Evolutionary conservation across 2,113 vertebrate species (phyloP).

Genomic region (Athene cunicularia): DNA sequence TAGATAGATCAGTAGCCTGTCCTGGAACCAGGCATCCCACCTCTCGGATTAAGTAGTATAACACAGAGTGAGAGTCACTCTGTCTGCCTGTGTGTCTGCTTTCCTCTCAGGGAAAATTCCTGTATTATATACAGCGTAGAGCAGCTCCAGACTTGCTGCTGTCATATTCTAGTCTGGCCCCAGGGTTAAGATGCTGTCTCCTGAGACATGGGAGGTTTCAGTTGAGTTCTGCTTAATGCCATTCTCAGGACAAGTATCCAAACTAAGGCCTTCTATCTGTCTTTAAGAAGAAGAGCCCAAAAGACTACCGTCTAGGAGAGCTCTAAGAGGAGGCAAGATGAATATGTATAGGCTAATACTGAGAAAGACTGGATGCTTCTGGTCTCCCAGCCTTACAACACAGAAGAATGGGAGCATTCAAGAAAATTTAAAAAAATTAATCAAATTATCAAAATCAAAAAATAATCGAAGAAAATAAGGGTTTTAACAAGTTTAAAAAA

Average conservation of each 20-base stretch:
- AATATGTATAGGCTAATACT: neutral
- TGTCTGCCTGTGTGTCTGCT: neutral
- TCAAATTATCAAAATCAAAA: neutral
- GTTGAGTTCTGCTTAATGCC: neutral
- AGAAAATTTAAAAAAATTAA: neutral
- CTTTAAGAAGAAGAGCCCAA: neutral
- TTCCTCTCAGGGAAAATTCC: neutral
- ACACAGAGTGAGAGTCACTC: neutral
- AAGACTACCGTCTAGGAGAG: neutral
- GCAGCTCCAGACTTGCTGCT: neutral
- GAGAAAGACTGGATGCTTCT: neutral
- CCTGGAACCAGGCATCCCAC: neutral
- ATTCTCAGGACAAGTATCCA: neutral
- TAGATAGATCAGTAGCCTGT: neutral
- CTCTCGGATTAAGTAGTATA: neutral
- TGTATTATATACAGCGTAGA: neutral
- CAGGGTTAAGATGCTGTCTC: neutral
- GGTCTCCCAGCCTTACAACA: neutral
- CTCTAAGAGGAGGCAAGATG: neutral
- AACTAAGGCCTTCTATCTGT: neutral
- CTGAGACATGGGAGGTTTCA: neutral
- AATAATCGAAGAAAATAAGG: neutral
- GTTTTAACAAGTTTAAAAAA: neutral
- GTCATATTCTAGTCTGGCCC: neutral
- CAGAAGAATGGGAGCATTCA: neutral